Percentiles rank a stretch among this genome's conserved stretches.
phyloP scores from a whole-genome alignment of 2,797 vertebrate species.

The Fundulus diaphanus region DNA sequence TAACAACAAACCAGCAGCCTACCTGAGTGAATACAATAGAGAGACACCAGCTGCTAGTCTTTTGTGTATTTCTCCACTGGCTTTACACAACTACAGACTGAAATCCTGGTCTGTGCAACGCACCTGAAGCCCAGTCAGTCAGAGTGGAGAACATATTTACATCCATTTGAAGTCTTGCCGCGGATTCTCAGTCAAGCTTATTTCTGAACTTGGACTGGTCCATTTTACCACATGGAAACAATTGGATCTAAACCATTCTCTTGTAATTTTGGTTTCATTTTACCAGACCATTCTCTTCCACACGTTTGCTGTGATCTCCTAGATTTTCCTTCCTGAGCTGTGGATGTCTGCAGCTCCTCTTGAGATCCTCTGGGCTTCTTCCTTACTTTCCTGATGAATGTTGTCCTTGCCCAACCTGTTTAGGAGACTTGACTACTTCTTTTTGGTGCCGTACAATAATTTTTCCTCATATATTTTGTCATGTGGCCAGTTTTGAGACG shows the following conservation, averaged over 20 bases:
- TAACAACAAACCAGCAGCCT: too few relatives aligned
- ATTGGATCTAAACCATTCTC: neutral
- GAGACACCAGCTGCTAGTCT: neutral
- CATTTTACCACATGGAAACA: neutral
- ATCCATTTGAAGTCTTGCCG: neutral
- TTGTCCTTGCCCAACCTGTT: neutral
- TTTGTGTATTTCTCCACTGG: neutral
- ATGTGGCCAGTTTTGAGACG: neutral
- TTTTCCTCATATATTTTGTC: neutral
- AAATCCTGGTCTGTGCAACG: neutral
- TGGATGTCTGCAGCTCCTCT: neutral
- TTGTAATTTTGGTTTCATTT: neutral
- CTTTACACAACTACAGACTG: neutral
- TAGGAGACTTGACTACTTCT: neutral
- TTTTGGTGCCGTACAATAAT: neutral
- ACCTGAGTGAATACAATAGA: neutral
- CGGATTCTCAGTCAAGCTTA: too few relatives aligned
- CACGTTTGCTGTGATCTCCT: neutral
- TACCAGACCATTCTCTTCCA: neutral
- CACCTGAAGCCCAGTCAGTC: neutral
- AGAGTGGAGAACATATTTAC: neutral
- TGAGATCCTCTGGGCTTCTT: too few relatives aligned
- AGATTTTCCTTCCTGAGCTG: neutral
- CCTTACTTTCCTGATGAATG: neutral
- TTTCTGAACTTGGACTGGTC: neutral